phyloP scores from a whole-genome alignment of 2,888 invertebrate species.

The Tricholauxania praeusta region DNA sequence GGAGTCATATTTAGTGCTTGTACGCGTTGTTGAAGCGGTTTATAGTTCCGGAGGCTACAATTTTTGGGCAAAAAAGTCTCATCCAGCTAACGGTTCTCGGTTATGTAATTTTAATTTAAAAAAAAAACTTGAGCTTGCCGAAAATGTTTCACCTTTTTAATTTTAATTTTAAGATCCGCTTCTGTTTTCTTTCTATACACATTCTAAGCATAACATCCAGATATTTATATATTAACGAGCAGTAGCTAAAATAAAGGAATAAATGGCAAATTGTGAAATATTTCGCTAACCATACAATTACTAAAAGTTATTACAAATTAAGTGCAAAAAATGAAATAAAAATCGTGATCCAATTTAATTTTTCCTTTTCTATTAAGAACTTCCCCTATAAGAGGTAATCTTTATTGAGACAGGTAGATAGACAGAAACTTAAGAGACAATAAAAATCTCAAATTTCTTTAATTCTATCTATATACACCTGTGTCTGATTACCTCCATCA shows the following conservation, averaged over 20 bases:
- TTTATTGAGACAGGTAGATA: background rate
- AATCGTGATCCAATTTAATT: slow-evolving; percentile 25
- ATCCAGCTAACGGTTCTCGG: background rate
- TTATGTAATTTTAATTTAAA: too few relatives aligned
- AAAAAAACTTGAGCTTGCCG: too few relatives aligned
- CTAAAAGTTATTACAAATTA: background rate
- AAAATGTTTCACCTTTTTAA: too few relatives aligned
- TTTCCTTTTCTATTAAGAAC: background rate
- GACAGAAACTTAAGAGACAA: background rate
- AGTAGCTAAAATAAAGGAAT: too few relatives aligned
- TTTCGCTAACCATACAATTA: background rate
- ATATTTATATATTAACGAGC: too few relatives aligned
- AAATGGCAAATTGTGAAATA: too few relatives aligned
- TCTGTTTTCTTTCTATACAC: too few relatives aligned
- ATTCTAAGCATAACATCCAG: too few relatives aligned
- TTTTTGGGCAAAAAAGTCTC: background rate
- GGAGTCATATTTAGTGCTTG: background rate
- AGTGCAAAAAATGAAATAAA: background rate
- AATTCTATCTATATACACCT: too few relatives aligned
- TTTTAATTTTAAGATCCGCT: too few relatives aligned
- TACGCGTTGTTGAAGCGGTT: background rate
- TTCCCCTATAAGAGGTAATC: background rate
- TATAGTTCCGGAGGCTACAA: background rate
- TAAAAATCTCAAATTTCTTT: background rate
- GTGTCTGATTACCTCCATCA: too few relatives aligned